phyloP scores from a whole-genome alignment of 2,888 invertebrate genomes.

The Luffia ferchaultella region DNA sequence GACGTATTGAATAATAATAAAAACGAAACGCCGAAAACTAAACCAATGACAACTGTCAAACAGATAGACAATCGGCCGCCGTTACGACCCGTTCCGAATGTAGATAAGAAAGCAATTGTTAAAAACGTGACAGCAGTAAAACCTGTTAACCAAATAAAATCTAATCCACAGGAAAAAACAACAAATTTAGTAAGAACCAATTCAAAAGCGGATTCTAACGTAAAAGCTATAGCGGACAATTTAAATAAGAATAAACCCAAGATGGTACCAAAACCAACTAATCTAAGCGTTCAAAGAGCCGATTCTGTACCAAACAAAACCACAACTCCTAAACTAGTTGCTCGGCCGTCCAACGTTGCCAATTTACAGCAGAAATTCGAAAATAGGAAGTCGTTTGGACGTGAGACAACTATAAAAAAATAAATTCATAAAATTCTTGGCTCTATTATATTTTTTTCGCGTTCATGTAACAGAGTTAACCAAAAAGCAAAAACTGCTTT shows the following conservation, averaged over 20 bases:
- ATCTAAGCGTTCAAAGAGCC: slow-evolving; percentile 31
- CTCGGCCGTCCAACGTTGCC: slow-evolving; percentile 75
- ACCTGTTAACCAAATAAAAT: slow-evolving; percentile 25
- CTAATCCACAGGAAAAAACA: slow-evolving; percentile 36
- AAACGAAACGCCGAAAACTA: slow-evolving; percentile 54
- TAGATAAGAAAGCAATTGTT: slow-evolving; percentile 42
- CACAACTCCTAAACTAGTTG: slow-evolving; percentile 50
- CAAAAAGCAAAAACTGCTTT: too few relatives aligned
- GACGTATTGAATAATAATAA: slow-evolving; percentile 69
- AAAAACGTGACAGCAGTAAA: slow-evolving; percentile 37
- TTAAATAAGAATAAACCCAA: slow-evolving; percentile 57
- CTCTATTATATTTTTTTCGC: too few relatives aligned
- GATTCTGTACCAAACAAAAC: slow-evolving; percentile 35
- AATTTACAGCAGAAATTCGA: slow-evolving; percentile 84
- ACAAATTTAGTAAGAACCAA: slow-evolving; percentile 33
- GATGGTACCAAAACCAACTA: slow-evolving; percentile 48
- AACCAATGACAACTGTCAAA: slow-evolving; percentile 48
- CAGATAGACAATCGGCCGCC: slow-evolving; percentile 46
- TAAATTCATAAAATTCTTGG: too few relatives aligned
- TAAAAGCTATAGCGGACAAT: slow-evolving; percentile 54
- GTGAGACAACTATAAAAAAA: slow-evolving; percentile 43
- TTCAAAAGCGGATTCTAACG: slow-evolving; percentile 45
- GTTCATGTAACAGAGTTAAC: too few relatives aligned
- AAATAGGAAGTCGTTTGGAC: slow-evolving; percentile 57
- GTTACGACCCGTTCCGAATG: slow-evolving; percentile 35